Base-by-base conservation (phyloP, 2,888 invertebrate species). In the Drosophila maculinotata region DNA sequence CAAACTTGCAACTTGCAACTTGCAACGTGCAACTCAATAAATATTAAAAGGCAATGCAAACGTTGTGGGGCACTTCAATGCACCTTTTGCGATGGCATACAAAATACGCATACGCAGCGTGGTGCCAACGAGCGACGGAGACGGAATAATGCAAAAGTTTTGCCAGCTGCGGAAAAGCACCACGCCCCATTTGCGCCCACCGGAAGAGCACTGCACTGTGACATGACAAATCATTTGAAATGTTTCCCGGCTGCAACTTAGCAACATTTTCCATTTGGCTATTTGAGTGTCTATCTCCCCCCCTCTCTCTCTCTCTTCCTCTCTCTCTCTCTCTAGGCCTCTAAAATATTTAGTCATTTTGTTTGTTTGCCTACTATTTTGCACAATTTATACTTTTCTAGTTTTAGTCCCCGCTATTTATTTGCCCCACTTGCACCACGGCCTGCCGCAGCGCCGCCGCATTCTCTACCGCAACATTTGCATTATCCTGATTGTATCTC, bases 221-320 rank as follows among this genome's bases (percentile, higher is more conserved):
- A 76, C 80, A 70, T 86, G 79, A 83, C 86, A 83, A 83, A 86
- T 86, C 74, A 86, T 80, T 86, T 83, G 72, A 64, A 65, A 69
- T 74, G 65, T 76, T 80, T 44, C 44, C 65, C 56, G 49, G 52
- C 23, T 38, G 35, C 49, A 57, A 35, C 48, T 14, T 6, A 51
- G 35, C 39, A 53, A 26, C 62, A 73, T 44, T 59, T 77, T 66
- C 30, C 63, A 79, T 59, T 65, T 72, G 15, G 49, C 38, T 17
- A 31, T 25, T 48, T 30, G 26, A 39, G 25, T 36, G 8, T 31
- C 15, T 44, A 12, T 36, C 5, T 30, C 14, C 36, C 6, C 30
- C 42, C 17, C n/a, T 42, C 15, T 12, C 17, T 31, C 48, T 12
- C 2, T 35, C 17, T 28, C 28, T 4, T 9, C 9, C 15, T 14